phyloP scores from a whole-genome alignment of 2,888 invertebrate species.

The Aporophyla lueneburgensis region DNA sequence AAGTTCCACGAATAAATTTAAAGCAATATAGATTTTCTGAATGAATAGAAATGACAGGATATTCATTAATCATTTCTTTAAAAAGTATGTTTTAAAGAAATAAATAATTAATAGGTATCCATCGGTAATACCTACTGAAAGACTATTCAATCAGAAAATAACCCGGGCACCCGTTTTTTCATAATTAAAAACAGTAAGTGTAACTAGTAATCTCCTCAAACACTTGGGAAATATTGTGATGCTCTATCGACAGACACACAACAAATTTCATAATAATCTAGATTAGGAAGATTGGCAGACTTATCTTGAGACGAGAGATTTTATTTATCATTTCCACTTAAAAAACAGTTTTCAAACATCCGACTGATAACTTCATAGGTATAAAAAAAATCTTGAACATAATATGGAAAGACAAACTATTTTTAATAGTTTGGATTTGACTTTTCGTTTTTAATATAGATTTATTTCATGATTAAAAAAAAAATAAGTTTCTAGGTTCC shows the following conservation, averaged over 20 bases:
- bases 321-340: conserved; percentile 26
- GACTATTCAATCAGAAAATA: neutral
- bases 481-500: no score
- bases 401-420: neutral
- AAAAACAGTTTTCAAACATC: neutral
- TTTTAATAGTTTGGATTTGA: neutral
- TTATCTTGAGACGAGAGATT: conserved; percentile 11
- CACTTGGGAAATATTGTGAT: conserved; percentile 1
- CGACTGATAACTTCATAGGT: no score
- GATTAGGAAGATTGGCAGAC: conserved; percentile 8
- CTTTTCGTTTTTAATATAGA: neutral
- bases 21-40: neutral
- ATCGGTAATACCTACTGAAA: neutral
- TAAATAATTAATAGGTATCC: neutral
- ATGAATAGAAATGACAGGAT: conserved; percentile 1
- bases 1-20: conserved; percentile 1
- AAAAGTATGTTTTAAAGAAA: neutral
- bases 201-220: neutral
- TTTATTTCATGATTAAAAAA: neutral
- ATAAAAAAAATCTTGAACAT: neutral
- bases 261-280: conserved; percentile 11
- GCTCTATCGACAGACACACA: neutral
- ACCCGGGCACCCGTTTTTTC: neutral
- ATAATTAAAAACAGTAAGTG: neutral
- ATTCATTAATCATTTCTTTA: no score